Conservation (phyloP, 2,888 invertebrate species). For the Drosophila melanosoma region DNA sequence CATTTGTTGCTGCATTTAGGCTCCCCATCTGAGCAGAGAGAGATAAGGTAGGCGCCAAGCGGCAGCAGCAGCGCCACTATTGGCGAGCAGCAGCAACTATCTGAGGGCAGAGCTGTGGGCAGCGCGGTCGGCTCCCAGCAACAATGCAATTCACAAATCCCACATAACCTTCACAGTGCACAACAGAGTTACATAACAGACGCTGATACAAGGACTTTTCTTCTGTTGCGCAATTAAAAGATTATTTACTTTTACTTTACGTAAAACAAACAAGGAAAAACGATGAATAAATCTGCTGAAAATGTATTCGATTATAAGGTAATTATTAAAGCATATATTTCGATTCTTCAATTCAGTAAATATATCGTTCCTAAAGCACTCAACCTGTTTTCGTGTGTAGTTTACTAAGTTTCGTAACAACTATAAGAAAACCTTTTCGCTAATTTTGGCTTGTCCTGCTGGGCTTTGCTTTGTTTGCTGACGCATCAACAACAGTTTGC, state of each 20-base stretch:
- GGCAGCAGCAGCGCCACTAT: slow-evolving; percentile 23
- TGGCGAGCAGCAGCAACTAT: slow-evolving; percentile 11
- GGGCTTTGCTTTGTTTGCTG: neutral
- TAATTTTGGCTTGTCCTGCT: neutral
- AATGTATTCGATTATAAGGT: neutral
- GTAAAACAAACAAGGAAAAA: neutral
- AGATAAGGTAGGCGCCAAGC: slow-evolving; percentile 43
- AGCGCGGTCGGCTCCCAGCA: slow-evolving; percentile 45
- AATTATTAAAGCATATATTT: neutral
- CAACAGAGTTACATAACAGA: slow-evolving; percentile 12
- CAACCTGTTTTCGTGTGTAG: neutral
- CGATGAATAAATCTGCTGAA: neutral
- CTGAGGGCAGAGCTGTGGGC: slow-evolving; percentile 29
- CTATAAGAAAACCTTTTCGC: neutral
- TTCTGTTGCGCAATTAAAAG: neutral
- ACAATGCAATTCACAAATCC: slow-evolving; percentile 22
- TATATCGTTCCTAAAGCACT: neutral
- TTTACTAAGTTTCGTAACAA: neutral
- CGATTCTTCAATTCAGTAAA: neutral
- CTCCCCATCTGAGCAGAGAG: slow-evolving; percentile 58
- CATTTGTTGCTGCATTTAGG: slow-evolving; percentile 79
- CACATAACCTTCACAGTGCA: slow-evolving; percentile 33
- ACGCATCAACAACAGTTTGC: neutral
- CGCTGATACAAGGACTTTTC: slow-evolving; percentile 21
- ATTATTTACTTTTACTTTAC: neutral